Conservation (phyloP, 1,140 invertebrate genomes). For the Eueides isabella region DNA sequence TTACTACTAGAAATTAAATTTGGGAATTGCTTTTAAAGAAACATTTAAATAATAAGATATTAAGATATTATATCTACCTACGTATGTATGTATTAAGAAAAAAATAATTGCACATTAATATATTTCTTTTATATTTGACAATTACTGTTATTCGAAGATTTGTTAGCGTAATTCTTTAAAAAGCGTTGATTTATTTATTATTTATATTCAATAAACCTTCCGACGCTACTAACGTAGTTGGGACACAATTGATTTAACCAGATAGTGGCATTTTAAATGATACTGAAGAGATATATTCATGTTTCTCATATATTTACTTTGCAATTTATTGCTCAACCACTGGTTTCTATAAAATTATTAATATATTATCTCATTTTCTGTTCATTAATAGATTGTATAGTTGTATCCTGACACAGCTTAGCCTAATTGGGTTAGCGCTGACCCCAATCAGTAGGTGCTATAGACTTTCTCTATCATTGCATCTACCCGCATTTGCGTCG, state of each 20-base stretch:
- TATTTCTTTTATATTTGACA: neutral
- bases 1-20: neutral
- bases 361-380: neutral
- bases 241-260: neutral
- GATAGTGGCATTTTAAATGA: no score
- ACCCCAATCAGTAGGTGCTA: conserved; percentile 20
- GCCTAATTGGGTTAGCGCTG: conserved; percentile 14
- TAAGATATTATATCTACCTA: neutral
- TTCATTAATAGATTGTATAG: neutral
- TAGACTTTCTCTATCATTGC: conserved; percentile 21
- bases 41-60: neutral
- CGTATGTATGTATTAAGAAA: neutral
- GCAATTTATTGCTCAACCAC: no score
- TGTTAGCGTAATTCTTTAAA: neutral
- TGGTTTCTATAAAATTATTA: neutral
- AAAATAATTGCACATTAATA: neutral
- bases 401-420: neutral
- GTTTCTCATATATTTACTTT: no score
- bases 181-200: neutral
- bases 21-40: neutral
- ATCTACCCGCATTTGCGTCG: conserved; percentile 35
- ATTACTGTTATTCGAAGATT: neutral
- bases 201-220: neutral
- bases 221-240: neutral
- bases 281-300: no score